Percentiles rank a stretch among this genome's conserved stretches.
These are phyloP conservation scores for Gadus macrocephalus DNA, from an alignment of 2,113 vertebrate species.

Conservation along the genomic window DNA sequence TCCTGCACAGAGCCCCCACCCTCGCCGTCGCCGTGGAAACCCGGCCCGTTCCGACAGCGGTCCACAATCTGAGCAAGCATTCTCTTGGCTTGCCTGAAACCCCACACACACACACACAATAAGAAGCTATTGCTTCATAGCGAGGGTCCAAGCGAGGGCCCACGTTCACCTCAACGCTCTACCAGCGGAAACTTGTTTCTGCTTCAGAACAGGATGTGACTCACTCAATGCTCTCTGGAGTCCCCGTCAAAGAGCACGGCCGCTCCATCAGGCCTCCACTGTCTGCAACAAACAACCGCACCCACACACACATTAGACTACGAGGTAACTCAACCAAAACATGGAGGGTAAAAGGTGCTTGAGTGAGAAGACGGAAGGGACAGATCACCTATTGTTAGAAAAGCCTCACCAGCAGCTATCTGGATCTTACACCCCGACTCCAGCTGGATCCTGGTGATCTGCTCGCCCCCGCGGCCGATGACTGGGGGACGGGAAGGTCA, in stretches of 20 bases:
- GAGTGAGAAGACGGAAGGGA: not conserved
- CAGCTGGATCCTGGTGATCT: slow-evolving; percentile 94
- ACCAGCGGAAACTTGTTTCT: not conserved
- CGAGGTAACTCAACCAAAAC: not conserved
- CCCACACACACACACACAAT: not conserved
- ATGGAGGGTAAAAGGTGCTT: too few relatives aligned
- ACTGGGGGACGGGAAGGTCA: slow-evolving; percentile 67
- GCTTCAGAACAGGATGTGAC: slow-evolving; percentile 51
- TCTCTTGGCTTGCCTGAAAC: slow-evolving; percentile 87
- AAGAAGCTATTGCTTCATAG: not conserved
- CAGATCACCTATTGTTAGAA: not conserved
- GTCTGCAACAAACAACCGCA: slow-evolving; percentile 68
- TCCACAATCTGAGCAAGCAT: slow-evolving; percentile 93
- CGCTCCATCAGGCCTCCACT: slow-evolving; percentile 91
- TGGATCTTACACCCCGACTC: slow-evolving; percentile 99
- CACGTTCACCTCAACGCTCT: not conserved
- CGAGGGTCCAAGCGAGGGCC: not conserved
- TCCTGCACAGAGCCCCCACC: slow-evolving; percentile 85
- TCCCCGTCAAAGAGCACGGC: slow-evolving; percentile 90
- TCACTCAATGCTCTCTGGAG: slow-evolving; percentile 95
- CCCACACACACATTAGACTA: slow-evolving; percentile 3
- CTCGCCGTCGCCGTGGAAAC: slow-evolving; percentile 86
- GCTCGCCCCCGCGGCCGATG: slow-evolving; percentile 96
- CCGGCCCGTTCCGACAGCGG: slow-evolving; percentile 88
- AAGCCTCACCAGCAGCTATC: slow-evolving; percentile 87